Conservation (phyloP, 1,140 invertebrate species). For the Listronotus bonariensis region DNA sequence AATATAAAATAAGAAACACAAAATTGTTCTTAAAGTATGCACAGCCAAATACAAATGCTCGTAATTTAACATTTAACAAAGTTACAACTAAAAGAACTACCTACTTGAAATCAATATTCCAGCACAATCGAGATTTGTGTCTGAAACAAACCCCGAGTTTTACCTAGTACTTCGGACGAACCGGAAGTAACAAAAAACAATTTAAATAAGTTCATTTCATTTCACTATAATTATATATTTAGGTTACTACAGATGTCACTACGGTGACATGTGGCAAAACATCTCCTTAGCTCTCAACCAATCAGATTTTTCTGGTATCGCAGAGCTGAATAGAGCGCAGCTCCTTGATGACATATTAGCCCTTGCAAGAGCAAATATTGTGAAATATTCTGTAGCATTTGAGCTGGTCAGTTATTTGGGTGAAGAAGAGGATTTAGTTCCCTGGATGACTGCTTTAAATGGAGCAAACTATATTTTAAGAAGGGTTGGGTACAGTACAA, state of each 20-base stretch:
- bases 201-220: too few species aligned
- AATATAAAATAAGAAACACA: too few species aligned
- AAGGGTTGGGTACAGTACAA: constrained; percentile 3
- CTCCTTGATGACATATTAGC: constrained; percentile 79
- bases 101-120: too few species aligned
- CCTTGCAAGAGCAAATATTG: constrained; percentile 57
- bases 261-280: constrained; percentile 72
- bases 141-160: too few species aligned
- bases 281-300: constrained; percentile 61
- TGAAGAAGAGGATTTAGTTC: constrained; percentile 65
- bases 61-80: too few species aligned
- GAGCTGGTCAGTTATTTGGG: constrained; percentile 63
- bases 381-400: constrained; percentile 59
- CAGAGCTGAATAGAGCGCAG: constrained; percentile 76
- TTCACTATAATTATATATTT: too few species aligned
- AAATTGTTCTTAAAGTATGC: too few species aligned
- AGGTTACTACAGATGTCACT: constrained; percentile 81
- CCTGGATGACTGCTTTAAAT: constrained; percentile 67
- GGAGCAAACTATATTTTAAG: constrained; percentile 60
- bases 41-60: too few species aligned
- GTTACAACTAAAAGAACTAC: too few species aligned
- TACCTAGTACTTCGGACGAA: too few species aligned
- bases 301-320: constrained; percentile 60
- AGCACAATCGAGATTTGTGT: too few species aligned
- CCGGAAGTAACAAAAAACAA: too few species aligned